These are phyloP conservation scores for Orthosia gracilis DNA, from an alignment of 2,888 invertebrate genomes.

Conservation along the genomic window DNA sequence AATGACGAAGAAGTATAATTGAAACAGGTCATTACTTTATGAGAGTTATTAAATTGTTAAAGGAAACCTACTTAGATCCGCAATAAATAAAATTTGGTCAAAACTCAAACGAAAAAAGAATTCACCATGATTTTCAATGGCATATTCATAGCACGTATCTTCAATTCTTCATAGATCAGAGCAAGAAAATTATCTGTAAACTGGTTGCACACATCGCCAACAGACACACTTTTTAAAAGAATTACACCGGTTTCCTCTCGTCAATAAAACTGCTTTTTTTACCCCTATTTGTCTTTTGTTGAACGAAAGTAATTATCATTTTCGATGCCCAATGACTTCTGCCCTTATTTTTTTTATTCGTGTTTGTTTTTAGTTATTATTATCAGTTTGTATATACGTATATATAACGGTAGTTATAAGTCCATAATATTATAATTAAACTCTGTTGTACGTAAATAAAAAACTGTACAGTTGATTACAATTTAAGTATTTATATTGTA, in stretches of 20 bases:
- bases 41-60: not conserved
- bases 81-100: not conserved
- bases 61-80: not conserved
- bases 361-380: too few relatives aligned
- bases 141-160: slow-evolving; percentile 30
- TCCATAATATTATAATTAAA: too few relatives aligned
- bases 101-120: not conserved
- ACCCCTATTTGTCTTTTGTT: not conserved
- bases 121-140: not conserved
- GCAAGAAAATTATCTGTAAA: slow-evolving; percentile 42
- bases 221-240: slow-evolving; percentile 62
- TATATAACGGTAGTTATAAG: too few relatives aligned
- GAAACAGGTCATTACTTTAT: too few relatives aligned
- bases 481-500: not conserved
- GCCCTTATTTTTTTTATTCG: too few relatives aligned
- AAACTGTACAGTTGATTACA: too few relatives aligned
- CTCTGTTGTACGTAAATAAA: too few relatives aligned
- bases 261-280: not conserved
- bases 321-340: too few relatives aligned
- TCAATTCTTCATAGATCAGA: slow-evolving; percentile 30
- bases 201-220: slow-evolving; percentile 42
- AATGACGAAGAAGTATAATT: too few relatives aligned
- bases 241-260: slow-evolving; percentile 42
- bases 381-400: too few relatives aligned
- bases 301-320: not conserved